A percentile compares a stretch with the other conserved stretches of the same genome.
Evolutionary conservation across 1,140 invertebrate species (phyloP).

Genomic region (Anthonomus grandis): DNA sequence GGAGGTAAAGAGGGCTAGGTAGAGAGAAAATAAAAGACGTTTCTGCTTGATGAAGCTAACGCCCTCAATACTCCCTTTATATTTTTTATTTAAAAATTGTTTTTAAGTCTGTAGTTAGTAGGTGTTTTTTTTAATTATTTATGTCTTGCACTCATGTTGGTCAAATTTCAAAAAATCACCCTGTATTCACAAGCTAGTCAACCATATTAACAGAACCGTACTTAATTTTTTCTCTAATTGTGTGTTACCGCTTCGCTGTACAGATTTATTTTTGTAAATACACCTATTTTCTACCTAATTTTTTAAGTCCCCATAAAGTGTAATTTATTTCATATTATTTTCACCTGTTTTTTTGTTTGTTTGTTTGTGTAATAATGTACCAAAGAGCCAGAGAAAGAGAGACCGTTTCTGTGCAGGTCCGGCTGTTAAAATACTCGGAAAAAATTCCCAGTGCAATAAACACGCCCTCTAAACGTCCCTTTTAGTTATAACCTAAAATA

Average conservation of each 20-base stretch:
- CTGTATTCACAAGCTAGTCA: slow-evolving; percentile 26
- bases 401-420: slow-evolving; percentile 31
- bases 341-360: slow-evolving; percentile 35
- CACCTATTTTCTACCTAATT: slow-evolving; percentile 1
- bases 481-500: neutral
- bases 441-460: neutral
- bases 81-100: neutral
- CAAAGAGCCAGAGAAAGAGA: slow-evolving; percentile 47
- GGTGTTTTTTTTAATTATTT: slow-evolving; percentile 3
- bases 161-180: no score
- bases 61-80: neutral
- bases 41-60: no score
- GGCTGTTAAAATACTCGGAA: slow-evolving; percentile 14
- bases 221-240: slow-evolving; percentile 3
- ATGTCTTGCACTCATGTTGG: no score
- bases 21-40: no score
- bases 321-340: slow-evolving; percentile 30
- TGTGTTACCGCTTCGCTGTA: neutral
- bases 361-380: slow-evolving; percentile 51
- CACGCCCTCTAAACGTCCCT: neutral
- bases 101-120: neutral
- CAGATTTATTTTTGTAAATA: slow-evolving; percentile 10
- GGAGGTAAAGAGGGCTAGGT: no score
- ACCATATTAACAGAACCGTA: slow-evolving; percentile 13
- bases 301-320: slow-evolving; percentile 37